Conservation (phyloP, 2,113 vertebrate species). For the Rattus norvegicus region DNA sequence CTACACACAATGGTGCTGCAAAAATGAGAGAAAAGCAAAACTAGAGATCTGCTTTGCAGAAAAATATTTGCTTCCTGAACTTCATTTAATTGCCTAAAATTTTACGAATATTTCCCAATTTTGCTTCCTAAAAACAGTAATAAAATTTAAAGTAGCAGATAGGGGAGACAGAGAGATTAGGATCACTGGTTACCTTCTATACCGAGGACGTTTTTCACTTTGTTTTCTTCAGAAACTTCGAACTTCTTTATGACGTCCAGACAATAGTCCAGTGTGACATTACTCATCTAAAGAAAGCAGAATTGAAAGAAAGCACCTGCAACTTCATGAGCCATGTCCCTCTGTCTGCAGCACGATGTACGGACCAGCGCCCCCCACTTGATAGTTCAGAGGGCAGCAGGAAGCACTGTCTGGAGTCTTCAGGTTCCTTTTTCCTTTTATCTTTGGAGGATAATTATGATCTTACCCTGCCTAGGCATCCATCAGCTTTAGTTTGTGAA, state of each 20-base stretch:
- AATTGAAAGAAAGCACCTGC: background rate
- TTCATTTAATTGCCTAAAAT: background rate
- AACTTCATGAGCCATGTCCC: background rate
- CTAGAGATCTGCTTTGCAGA: background rate
- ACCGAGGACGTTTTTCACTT: constrained; percentile 92
- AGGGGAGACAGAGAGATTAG: background rate
- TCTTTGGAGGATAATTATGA: background rate
- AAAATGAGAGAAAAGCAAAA: background rate
- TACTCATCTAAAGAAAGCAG: constrained; percentile 91
- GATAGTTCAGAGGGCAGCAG: background rate
- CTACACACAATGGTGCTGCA: background rate
- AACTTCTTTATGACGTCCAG: constrained; percentile 97
- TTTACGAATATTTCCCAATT: background rate
- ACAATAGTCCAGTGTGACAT: constrained; percentile 93
- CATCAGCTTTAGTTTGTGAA: constrained; percentile 26
- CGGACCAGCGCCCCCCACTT: background rate
- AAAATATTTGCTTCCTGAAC: background rate
- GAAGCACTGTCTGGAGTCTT: background rate
- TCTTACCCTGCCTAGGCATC: background rate
- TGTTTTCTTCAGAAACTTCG: constrained; percentile 96
- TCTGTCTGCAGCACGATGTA: background rate
- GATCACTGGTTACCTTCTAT: constrained; percentile 92
- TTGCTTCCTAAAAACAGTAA: constrained; percentile 5
- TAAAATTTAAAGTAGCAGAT: background rate
- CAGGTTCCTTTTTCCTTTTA: background rate